A percentile compares a stretch with the other conserved stretches of the same genome.
Evolutionary conservation across 2,888 invertebrate genomes (phyloP).

Genomic region (Hypolimnas misippus): DNA sequence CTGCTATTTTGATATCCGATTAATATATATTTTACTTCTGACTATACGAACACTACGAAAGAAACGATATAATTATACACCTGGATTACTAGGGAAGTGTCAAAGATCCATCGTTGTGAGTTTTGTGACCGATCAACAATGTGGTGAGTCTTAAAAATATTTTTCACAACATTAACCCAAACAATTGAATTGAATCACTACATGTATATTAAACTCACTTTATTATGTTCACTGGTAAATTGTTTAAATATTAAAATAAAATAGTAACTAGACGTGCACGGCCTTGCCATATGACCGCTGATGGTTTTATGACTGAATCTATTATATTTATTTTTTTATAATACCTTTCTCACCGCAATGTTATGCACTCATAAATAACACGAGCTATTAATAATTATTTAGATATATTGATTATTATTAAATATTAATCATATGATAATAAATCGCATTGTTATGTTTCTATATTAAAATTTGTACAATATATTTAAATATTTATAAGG

Average conservation of each 20-base stretch:
- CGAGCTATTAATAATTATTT: neutral
- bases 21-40: neutral
- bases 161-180: neutral
- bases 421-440: neutral
- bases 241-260: neutral
- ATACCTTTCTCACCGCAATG: neutral
- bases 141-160: constrained; percentile 18
- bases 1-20: neutral
- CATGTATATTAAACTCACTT: neutral
- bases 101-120: neutral
- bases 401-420: neutral
- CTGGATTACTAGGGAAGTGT: neutral
- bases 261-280: neutral
- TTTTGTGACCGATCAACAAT: constrained; percentile 14
- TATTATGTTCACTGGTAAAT: neutral
- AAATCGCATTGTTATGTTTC: too few species aligned
- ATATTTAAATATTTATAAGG: too few species aligned
- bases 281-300: constrained; percentile 9
- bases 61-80: neutral
- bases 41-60: neutral
- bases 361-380: neutral
- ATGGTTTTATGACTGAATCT: neutral
- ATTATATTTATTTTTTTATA: neutral
- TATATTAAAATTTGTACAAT: too few species aligned
- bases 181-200: too few species aligned